Evolutionary conservation across 2,888 invertebrate genomes (phyloP).

Genomic region (Acronicta alni): DNA sequence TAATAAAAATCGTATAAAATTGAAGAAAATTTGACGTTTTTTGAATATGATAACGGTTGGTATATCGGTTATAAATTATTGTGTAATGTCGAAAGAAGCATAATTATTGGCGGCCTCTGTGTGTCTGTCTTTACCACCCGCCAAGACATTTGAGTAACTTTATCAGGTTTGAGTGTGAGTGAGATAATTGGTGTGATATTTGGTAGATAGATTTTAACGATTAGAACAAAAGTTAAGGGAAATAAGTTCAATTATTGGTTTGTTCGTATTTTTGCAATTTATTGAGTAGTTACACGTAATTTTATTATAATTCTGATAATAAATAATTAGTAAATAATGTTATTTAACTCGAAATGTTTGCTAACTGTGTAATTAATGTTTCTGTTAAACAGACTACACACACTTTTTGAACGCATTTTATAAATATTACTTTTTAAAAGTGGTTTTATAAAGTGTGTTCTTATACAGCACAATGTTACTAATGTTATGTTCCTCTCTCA

Average conservation of each 20-base stretch:
- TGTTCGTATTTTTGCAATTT: constrained; percentile 5
- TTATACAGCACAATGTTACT: constrained; percentile 67
- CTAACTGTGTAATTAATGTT: constrained; percentile 29
- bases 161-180: constrained; percentile 49
- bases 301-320: constrained; percentile 5
- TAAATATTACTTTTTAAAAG: constrained; percentile 19
- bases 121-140: constrained; percentile 18
- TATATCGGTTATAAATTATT: constrained; percentile 16
- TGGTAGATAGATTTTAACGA: constrained; percentile 29
- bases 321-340: too few relatives aligned
- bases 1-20: too few relatives aligned
- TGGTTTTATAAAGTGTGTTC: constrained; percentile 53
- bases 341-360: constrained; percentile 17
- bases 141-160: background rate
- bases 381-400: constrained; percentile 57
- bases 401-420: constrained; percentile 48
- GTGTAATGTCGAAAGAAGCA: constrained; percentile 17
- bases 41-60: background rate
- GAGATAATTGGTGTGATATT: constrained; percentile 3
- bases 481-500: constrained; percentile 61
- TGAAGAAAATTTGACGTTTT: constrained; percentile 30
- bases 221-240: background rate
- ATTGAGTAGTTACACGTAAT: constrained; percentile 24
- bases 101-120: constrained; percentile 12
- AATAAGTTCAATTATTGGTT: constrained; percentile 2